These are phyloP conservation scores for Ursus arctos DNA, from an alignment of 2,113 vertebrate genomes.

Conservation along the genomic window DNA sequence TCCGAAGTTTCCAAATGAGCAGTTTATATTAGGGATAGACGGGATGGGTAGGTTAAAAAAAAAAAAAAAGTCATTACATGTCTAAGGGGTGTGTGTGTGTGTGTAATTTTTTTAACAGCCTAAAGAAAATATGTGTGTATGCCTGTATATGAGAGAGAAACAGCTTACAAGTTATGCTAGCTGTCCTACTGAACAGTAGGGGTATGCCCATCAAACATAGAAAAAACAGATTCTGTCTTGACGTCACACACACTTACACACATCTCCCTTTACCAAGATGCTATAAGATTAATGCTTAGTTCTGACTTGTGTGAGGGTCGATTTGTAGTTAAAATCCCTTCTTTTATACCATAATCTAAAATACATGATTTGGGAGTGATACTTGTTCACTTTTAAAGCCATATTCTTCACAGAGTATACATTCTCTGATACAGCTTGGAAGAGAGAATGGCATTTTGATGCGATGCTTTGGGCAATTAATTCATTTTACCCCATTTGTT, in stretches of 20 bases:
- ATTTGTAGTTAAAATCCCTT: background rate
- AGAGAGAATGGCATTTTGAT: constrained; percentile 53
- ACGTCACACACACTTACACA: background rate
- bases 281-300: background rate
- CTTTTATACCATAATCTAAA: background rate
- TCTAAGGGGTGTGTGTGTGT: background rate
- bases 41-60: background rate
- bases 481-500: constrained; percentile 57
- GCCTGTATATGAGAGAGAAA: background rate
- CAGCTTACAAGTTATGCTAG: background rate
- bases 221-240: background rate
- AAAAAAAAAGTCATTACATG: background rate
- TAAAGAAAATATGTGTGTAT: background rate
- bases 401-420: background rate
- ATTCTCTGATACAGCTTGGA: background rate
- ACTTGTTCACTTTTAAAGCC: background rate
- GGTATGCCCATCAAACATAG: background rate
- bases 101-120: background rate
- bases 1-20: background rate
- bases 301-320: background rate
- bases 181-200: background rate
- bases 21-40: background rate
- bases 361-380: background rate
- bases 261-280: background rate
- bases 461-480: constrained; percentile 44